Percentiles rank a stretch among this genome's conserved stretches.
Conservation (phyloP, 2,797 vertebrate genomes). For the Tinamus major region DNA sequence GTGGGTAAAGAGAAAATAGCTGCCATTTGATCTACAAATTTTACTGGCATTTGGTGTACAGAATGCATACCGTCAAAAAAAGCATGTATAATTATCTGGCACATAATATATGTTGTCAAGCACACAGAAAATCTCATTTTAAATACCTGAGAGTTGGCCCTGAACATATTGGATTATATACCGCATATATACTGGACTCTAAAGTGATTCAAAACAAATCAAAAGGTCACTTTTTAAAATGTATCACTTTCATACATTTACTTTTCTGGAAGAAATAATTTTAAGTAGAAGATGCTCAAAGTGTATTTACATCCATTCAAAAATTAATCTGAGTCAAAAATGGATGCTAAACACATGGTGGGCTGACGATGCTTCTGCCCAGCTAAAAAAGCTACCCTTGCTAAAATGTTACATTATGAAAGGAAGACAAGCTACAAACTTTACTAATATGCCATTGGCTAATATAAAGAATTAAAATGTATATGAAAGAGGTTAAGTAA, state of each 20-base stretch:
- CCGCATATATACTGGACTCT: not conserved
- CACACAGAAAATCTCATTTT: slow-evolving; percentile 7
- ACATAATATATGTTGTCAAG: not conserved
- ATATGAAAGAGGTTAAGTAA: not conserved
- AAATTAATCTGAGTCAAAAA: not conserved
- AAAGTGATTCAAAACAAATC: not conserved
- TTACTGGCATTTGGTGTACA: slow-evolving; percentile 61
- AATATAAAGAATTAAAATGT: slow-evolving; percentile 33
- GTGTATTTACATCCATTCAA: not conserved
- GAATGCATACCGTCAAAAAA: slow-evolving; percentile 6
- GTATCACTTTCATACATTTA: not conserved
- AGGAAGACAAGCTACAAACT: not conserved
- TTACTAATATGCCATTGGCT: slow-evolving; percentile 68
- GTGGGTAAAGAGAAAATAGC: slow-evolving; percentile 37
- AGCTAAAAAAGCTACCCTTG: not conserved
- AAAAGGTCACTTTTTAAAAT: not conserved
- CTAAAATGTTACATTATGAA: not conserved
- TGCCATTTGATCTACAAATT: slow-evolving; percentile 55
- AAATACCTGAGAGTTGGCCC: slow-evolving; percentile 71
- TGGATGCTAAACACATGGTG: not conserved
- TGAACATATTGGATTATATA: not conserved
- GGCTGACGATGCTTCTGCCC: not conserved
- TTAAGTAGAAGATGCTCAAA: not conserved
- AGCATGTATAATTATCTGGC: not conserved
- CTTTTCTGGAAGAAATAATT: not conserved